Conservation (phyloP, 2,113 vertebrate species). For the Nettapus auritus region DNA sequence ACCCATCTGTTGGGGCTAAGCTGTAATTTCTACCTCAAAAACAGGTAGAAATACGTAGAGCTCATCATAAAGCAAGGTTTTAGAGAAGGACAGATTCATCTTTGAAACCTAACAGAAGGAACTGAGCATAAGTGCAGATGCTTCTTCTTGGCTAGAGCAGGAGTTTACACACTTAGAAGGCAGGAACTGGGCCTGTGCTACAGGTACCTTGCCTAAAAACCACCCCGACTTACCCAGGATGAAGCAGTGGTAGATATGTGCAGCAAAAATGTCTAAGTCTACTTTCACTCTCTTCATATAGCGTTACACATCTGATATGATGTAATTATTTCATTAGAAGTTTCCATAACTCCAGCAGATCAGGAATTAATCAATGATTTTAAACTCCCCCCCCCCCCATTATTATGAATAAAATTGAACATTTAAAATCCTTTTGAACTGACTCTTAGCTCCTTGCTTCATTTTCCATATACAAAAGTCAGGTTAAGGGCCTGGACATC, state of each 20-base stretch:
- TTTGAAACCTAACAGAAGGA: neutral
- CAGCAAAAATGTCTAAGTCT: neutral
- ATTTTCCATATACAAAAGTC: neutral
- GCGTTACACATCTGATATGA: fast-evolving
- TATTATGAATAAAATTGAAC: neutral
- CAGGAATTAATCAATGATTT: neutral
- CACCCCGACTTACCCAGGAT: neutral
- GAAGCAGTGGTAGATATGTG: neutral
- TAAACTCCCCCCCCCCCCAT: neutral
- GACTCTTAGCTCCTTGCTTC: neutral
- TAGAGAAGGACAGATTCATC: neutral
- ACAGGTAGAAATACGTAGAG: too few relatives aligned
- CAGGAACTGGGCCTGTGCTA: neutral
- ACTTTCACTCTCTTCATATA: neutral
- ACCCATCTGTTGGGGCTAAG: neutral
- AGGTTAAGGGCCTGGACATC: neutral
- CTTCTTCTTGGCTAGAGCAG: neutral
- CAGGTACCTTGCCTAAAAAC: neutral
- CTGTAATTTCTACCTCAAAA: neutral
- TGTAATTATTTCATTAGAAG: neutral
- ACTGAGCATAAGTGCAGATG: neutral
- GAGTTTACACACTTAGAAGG: neutral
- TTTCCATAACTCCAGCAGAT: neutral
- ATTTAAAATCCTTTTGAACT: neutral
- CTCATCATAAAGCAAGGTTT: neutral